phyloP scores from a whole-genome alignment of 2,113 vertebrate species.

The Pterocles burchelli region DNA sequence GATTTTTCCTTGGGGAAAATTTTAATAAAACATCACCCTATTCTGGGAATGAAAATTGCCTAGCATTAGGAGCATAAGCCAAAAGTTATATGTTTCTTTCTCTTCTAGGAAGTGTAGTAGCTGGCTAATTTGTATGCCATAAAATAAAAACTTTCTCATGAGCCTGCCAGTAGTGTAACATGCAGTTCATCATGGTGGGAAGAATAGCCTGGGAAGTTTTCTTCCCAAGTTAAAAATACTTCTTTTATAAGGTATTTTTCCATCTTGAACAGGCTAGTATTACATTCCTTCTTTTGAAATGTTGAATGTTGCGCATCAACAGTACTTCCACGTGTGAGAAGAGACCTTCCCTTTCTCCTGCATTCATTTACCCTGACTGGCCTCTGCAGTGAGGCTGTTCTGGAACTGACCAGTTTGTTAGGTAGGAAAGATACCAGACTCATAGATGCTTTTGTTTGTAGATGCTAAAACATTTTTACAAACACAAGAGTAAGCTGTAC shows the following conservation, averaged over 20 bases:
- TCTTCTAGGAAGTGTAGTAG: not conserved
- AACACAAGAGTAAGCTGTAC: not conserved
- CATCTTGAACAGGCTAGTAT: not conserved
- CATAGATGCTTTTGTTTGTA: not conserved
- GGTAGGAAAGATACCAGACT: not conserved
- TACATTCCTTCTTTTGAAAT: not conserved
- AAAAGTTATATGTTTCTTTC: not conserved
- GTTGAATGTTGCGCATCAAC: not conserved
- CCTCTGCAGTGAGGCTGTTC: not conserved
- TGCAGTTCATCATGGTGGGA: not conserved
- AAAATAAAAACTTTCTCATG: not conserved
- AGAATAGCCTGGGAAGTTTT: not conserved
- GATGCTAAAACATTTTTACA: not conserved
- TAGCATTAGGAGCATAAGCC: not conserved
- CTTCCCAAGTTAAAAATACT: not conserved
- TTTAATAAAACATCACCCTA: not conserved
- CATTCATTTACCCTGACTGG: not conserved
- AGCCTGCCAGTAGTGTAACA: not conserved
- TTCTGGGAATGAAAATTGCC: not conserved
- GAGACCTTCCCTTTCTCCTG: not conserved
- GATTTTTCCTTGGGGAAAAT: conserved; percentile 37
- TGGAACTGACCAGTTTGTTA: not conserved
- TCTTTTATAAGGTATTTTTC: not conserved
- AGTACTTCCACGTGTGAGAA: not conserved
- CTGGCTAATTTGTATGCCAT: not conserved